Evolutionary conservation across 2,888 invertebrate genomes (phyloP).

Genomic region (Eucera pruinosa): DNA sequence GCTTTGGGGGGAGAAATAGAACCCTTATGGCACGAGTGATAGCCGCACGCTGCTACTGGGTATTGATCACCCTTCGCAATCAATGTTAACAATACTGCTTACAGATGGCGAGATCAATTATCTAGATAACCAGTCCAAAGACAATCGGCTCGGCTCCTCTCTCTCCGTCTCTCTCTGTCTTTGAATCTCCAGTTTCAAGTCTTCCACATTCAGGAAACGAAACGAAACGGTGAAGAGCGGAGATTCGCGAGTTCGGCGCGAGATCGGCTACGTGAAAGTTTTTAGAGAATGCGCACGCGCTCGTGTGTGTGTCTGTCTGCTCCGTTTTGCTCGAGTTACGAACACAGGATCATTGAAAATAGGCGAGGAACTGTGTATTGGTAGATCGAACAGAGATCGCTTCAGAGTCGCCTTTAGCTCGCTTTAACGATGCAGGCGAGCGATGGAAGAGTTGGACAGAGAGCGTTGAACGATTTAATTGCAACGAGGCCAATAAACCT

Average conservation of each 20-base stretch:
- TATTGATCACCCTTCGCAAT: conserved; percentile 77
- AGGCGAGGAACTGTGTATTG: conserved; percentile 14
- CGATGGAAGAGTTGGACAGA: conserved; percentile 1
- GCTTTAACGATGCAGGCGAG: neutral
- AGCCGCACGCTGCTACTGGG: conserved; percentile 70
- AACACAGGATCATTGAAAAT: conserved; percentile 40
- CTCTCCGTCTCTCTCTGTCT: too few species aligned
- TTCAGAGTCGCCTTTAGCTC: neutral
- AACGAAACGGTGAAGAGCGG: conserved; percentile 1
- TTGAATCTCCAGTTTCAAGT: too few species aligned
- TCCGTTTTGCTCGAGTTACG: conserved; percentile 20
- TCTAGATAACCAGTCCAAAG: conserved; percentile 60
- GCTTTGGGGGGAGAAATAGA: conserved; percentile 57
- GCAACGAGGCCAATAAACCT: conserved; percentile 36
- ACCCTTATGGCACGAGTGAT: conserved; percentile 73
- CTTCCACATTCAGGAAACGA: too few species aligned
- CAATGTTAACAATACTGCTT: conserved; percentile 76
- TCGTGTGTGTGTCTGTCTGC: too few species aligned
- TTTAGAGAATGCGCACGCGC: conserved; percentile 46
- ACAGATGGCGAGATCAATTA: conserved; percentile 70
- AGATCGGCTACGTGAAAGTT: conserved; percentile 48
- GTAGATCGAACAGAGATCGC: conserved; percentile 16
- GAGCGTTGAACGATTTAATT: conserved; percentile 39
- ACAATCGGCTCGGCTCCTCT: conserved; percentile 41
- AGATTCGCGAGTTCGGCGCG: neutral